Percentiles rank a stretch among this genome's conserved stretches.
These are phyloP conservation scores for Synchiropus splendidus DNA, from an alignment of 2,113 vertebrate species.

Conservation along the genomic window DNA sequence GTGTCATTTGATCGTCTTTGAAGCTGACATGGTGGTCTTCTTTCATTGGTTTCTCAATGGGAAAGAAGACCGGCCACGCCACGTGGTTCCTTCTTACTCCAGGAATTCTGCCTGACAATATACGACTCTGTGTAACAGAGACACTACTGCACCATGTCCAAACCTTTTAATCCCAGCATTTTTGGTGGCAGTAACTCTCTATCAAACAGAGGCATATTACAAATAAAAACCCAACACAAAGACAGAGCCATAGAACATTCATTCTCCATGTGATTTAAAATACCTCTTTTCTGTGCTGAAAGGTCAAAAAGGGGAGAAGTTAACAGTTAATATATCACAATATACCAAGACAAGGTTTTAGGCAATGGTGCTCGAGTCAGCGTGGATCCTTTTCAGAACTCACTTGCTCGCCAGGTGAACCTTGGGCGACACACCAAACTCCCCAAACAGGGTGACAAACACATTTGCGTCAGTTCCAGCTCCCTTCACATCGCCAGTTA, in stretches of 20 bases:
- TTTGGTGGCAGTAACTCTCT: slow-evolving; percentile 66
- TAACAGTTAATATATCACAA: slow-evolving; percentile 33
- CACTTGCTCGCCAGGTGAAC: slow-evolving; percentile 96
- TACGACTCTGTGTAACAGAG: background rate
- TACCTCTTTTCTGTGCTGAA: slow-evolving; percentile 96
- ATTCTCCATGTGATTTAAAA: slow-evolving; percentile 39
- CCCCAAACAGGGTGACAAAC: slow-evolving; percentile 91
- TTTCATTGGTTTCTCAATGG: slow-evolving; percentile 48
- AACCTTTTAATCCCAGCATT: no score
- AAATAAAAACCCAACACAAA: slow-evolving; percentile 56
- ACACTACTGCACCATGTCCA: background rate
- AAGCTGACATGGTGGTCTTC: slow-evolving; percentile 64
- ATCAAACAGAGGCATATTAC: slow-evolving; percentile 59
- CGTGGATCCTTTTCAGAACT: slow-evolving; percentile 47
- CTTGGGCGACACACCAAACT: slow-evolving; percentile 89
- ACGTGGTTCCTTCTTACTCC: slow-evolving; percentile 70
- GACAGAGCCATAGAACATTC: slow-evolving; percentile 28
- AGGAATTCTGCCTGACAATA: slow-evolving; percentile 37
- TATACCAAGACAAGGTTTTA: background rate
- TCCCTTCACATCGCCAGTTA: slow-evolving; percentile 88
- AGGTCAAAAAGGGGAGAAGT: slow-evolving; percentile 73
- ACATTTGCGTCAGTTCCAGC: slow-evolving; percentile 92
- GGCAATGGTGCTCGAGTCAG: background rate
- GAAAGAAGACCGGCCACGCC: slow-evolving; percentile 69
- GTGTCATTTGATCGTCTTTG: slow-evolving; percentile 47